phyloP scores from a whole-genome alignment of 2,888 invertebrate genomes.

The Epicampocera succincta region DNA sequence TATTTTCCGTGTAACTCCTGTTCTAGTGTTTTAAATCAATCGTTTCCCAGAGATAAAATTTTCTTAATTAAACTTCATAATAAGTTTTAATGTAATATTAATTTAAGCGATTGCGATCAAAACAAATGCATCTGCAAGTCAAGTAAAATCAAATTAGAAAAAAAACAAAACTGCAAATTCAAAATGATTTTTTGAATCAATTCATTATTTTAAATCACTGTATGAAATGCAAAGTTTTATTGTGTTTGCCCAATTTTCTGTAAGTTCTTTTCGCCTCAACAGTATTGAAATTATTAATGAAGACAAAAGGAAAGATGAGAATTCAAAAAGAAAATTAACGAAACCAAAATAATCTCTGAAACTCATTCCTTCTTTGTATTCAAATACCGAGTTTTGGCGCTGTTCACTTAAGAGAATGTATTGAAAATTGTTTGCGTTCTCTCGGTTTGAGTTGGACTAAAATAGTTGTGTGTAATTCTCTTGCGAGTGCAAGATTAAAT shows the following conservation, averaged over 20 bases:
- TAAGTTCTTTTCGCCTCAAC: background rate
- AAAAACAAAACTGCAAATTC: too few species aligned
- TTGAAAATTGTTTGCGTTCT: background rate
- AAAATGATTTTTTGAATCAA: too few species aligned
- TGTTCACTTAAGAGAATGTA: slow-evolving; percentile 17
- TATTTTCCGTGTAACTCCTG: too few species aligned
- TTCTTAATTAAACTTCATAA: too few species aligned
- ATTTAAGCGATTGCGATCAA: too few species aligned
- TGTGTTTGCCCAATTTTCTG: background rate
- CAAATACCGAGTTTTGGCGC: slow-evolving; percentile 34
- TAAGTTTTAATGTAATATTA: too few species aligned
- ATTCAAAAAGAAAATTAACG: slow-evolving; percentile 27
- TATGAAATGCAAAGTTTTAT: too few species aligned
- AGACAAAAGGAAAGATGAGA: slow-evolving; percentile 14
- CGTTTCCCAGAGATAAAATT: too few species aligned
- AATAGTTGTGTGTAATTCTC: background rate
- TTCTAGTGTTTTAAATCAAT: too few species aligned
- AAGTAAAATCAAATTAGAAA: too few species aligned
- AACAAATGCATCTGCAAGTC: too few species aligned
- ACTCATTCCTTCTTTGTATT: slow-evolving; percentile 50
- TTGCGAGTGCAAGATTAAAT: background rate
- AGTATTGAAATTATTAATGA: slow-evolving; percentile 43
- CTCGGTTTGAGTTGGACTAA: background rate
- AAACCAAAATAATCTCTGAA: slow-evolving; percentile 46
- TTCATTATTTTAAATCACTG: too few species aligned